Conservation (phyloP, 2,113 vertebrate species). For the Lasiurus borealis region DNA sequence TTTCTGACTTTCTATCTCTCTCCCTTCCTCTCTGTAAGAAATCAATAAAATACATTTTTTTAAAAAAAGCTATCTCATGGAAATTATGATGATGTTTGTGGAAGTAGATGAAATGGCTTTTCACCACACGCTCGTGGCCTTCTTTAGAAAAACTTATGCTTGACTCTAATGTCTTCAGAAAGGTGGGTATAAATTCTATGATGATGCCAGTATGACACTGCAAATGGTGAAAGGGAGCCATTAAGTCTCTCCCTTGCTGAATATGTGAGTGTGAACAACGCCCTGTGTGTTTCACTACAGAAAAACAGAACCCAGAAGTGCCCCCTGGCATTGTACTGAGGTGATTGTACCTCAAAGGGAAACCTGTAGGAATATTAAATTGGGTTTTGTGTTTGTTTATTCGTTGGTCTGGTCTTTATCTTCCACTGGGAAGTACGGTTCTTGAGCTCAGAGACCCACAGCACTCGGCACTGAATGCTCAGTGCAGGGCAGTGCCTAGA, state of each 20-base stretch:
- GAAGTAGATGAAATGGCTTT: not conserved
- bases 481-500: rapidly evolving
- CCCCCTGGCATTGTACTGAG: not conserved
- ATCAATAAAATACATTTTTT: too few species aligned
- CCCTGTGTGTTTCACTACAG: not conserved
- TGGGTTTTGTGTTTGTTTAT: not conserved
- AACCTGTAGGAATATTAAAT: not conserved
- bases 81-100: not conserved
- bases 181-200: not conserved
- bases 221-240: not conserved
- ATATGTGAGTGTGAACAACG: not conserved
- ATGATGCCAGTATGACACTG: not conserved
- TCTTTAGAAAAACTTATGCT: not conserved
- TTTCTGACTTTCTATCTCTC: too few species aligned
- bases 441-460: not conserved
- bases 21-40: too few species aligned
- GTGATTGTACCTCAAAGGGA: not conserved
- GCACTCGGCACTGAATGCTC: not conserved
- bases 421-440: not conserved
- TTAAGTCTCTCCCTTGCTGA: not conserved
- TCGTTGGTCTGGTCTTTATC: not conserved
- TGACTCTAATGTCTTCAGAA: not conserved
- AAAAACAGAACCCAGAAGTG: not conserved
- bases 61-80: not conserved
- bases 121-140: not conserved